A percentile compares a stretch with the other conserved stretches of the same genome.
phyloP scores from a whole-genome alignment of 64 coral and sea anemone species.

The Hydrozoanthus tunicans region DNA sequence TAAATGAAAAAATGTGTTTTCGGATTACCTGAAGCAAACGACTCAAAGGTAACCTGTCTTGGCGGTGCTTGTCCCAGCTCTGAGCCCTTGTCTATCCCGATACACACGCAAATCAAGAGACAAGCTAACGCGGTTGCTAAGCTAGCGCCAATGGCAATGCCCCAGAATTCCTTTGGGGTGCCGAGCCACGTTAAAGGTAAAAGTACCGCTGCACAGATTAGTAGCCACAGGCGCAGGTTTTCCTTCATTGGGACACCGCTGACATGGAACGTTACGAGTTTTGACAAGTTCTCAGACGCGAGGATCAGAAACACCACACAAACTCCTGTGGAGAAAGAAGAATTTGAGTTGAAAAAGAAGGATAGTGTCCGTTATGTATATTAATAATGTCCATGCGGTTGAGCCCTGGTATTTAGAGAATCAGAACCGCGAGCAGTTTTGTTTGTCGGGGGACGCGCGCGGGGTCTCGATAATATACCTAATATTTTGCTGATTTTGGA shows the following conservation, averaged over 20 bases:
- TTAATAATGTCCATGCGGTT: no score
- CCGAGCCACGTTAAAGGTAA: constrained; percentile 88
- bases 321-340: constrained; percentile 60
- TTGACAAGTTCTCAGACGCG: constrained; percentile 75
- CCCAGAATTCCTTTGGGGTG: constrained; percentile 96
- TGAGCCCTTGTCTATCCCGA: constrained; percentile 66
- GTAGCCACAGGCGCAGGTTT: constrained; percentile 74
- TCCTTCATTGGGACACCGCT: constrained; percentile 39
- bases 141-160: constrained; percentile 83
- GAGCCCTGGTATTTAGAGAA: no score
- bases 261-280: constrained; percentile 66
- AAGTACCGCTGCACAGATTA: constrained; percentile 72
- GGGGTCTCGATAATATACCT: no score
- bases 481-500: no score
- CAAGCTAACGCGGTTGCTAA: constrained; percentile 82
- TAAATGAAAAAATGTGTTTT: not conserved
- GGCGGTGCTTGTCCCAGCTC: constrained; percentile 55
- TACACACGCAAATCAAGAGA: constrained; percentile 72
- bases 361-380: no score
- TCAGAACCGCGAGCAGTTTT: no score
- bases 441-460: no score
- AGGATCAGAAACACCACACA: constrained; percentile 89
- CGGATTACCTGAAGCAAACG: constrained; percentile 85
- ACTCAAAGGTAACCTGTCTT: constrained; percentile 57
- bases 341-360: no score